Evolutionary conservation across 2,888 invertebrate genomes (phyloP).

Genomic region (Andrena flavipes): DNA sequence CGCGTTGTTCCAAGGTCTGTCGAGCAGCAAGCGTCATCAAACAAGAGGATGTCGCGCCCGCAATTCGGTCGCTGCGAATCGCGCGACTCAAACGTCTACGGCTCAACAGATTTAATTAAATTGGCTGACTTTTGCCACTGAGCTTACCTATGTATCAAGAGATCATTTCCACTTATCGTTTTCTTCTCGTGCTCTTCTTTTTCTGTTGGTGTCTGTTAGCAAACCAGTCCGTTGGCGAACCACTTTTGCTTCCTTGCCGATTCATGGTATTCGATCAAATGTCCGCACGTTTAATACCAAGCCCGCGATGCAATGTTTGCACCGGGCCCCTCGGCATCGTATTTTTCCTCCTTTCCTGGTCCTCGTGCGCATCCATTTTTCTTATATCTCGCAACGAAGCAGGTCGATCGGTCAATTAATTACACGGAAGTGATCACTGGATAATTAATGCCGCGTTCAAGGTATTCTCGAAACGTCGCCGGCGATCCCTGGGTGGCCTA

Average conservation of each 20-base stretch:
- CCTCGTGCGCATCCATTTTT: constrained; percentile 34
- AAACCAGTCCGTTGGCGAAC: neutral
- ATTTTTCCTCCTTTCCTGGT: constrained; percentile 2
- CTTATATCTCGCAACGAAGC: constrained; percentile 52
- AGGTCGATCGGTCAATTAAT: constrained; percentile 64
- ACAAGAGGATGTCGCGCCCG: too few species aligned
- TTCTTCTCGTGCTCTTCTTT: neutral
- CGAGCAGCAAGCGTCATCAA: too few species aligned
- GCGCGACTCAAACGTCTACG: too few species aligned
- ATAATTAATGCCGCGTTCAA: constrained; percentile 57
- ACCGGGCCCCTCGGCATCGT: constrained; percentile 4
- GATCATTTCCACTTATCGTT: neutral
- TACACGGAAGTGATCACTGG: constrained; percentile 54
- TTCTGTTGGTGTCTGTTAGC: neutral
- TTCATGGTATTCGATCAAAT: neutral
- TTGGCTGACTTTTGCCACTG: too few species aligned
- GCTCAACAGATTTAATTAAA: too few species aligned
- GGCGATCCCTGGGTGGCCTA: constrained; percentile 55
- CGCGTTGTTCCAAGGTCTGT: too few species aligned
- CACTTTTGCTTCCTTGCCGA: neutral
- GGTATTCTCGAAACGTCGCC: constrained; percentile 48
- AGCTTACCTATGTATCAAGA: too few species aligned
- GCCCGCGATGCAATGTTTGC: neutral
- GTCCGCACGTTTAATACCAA: neutral
- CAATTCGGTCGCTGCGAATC: too few species aligned